Conservation (phyloP, 2,113 vertebrate species). For the Myrmecophaga tridactyla region DNA sequence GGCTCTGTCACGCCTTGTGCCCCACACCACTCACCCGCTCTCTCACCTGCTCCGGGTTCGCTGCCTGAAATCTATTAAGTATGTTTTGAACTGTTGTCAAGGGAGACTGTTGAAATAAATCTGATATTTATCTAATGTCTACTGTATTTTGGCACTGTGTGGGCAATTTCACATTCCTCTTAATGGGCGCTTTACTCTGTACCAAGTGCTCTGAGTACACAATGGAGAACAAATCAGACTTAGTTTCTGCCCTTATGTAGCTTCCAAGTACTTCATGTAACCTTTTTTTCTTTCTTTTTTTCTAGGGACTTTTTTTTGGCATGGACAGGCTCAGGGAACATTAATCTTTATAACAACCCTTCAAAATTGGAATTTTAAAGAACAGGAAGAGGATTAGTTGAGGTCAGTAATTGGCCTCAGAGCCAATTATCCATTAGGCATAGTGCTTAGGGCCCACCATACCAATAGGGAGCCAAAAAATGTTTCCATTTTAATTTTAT, state of each 20-base stretch:
- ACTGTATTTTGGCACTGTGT: neutral
- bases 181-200: neutral
- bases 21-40: too few relatives aligned
- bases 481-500: constrained; percentile 33
- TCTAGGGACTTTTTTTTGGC: too few relatives aligned
- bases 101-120: neutral
- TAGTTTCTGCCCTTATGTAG: neutral
- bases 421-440: constrained; percentile 8
- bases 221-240: neutral
- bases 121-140: neutral
- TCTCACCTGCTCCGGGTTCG: too few relatives aligned
- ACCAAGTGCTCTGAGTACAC: neutral
- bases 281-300: too few relatives aligned
- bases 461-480: neutral
- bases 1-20: too few relatives aligned
- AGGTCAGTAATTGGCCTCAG: neutral
- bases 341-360: neutral
- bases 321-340: too few relatives aligned
- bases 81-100: neutral
- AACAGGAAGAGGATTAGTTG: neutral
- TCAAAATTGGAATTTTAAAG: constrained; percentile 13
- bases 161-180: neutral
- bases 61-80: neutral
- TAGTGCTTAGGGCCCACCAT: neutral
- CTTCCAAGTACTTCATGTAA: neutral